These are phyloP conservation scores for Thera obeliscata DNA, from an alignment of 2,888 invertebrate genomes.

Conservation along the genomic window DNA sequence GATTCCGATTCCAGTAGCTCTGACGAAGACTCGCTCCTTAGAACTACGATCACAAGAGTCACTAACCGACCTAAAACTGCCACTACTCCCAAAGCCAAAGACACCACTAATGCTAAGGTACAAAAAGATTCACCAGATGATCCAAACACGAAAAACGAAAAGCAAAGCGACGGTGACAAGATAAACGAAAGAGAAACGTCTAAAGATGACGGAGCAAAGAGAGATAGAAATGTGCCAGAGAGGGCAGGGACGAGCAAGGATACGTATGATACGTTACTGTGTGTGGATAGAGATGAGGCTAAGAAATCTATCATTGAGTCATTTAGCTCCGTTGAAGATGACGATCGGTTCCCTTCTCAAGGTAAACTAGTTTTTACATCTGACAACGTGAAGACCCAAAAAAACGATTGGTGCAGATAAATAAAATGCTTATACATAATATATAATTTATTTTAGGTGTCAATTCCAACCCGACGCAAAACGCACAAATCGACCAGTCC, in stretches of 20 bases:
- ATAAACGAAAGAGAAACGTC: slow-evolving; percentile 8
- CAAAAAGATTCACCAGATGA: not conserved
- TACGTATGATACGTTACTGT: slow-evolving; percentile 45
- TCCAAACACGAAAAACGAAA: not conserved
- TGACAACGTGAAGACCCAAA: too few species aligned
- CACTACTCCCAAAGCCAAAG: slow-evolving; percentile 19
- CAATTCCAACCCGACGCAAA: slow-evolving; percentile 59
- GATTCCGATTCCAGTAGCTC: slow-evolving; percentile 51
- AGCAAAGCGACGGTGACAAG: not conserved
- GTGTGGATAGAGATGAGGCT: slow-evolving; percentile 56
- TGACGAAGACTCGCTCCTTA: slow-evolving; percentile 39
- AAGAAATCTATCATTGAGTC: slow-evolving; percentile 67
- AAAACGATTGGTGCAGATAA: not conserved
- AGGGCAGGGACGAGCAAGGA: slow-evolving; percentile 21
- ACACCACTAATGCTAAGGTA: slow-evolving; percentile 1
- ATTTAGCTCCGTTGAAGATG: slow-evolving; percentile 68
- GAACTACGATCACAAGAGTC: slow-evolving; percentile 14
- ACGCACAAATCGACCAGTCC: slow-evolving; percentile 66
- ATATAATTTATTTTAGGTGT: slow-evolving; percentile 54
- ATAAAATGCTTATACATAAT: not conserved
- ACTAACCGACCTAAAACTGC: slow-evolving; percentile 43
- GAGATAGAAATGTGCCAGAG: slow-evolving; percentile 14
- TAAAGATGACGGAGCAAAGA: not conserved
- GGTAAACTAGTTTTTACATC: slow-evolving; percentile 48
- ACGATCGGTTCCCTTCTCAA: slow-evolving; percentile 74